phyloP scores from a whole-genome alignment of 64 coral and sea anemone species.

The Pocillopora damicornis region DNA sequence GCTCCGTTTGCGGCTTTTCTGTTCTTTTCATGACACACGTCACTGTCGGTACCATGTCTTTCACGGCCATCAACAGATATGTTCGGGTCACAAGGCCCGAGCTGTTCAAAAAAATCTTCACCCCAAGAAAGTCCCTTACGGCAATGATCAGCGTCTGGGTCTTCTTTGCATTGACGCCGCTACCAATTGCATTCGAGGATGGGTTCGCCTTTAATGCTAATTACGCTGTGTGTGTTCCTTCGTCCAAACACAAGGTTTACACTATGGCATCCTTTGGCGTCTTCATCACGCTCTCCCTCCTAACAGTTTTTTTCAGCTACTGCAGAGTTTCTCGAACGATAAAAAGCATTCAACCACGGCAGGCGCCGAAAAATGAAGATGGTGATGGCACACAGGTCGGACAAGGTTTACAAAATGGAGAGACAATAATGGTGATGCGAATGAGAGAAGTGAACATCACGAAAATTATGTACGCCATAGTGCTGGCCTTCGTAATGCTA shows the following conservation, averaged over 20 bases:
- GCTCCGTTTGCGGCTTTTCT: not conserved
- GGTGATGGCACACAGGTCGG: not conserved
- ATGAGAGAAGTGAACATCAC: conserved; percentile 17
- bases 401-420: not conserved
- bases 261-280: not conserved
- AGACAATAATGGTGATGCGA: not conserved
- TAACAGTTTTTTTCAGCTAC: not conserved
- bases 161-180: not conserved
- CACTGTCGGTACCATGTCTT: conserved; percentile 2
- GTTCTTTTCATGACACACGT: not conserved
- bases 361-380: not conserved
- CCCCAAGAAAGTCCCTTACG: not conserved
- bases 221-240: conserved; percentile 4
- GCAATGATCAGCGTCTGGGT: not conserved
- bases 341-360: not conserved
- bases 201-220: not conserved
- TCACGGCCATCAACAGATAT: conserved; percentile 28
- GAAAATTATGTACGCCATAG: conserved; percentile 20
- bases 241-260: not conserved
- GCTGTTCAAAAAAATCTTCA: not conserved
- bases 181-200: not conserved
- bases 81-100: not conserved
- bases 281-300: not conserved
- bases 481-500: not conserved
- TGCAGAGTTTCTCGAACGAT: not conserved